A percentile compares a stretch with the other conserved stretches of the same genome.
Evolutionary conservation across 2,113 vertebrate species (phyloP).

Genomic region (Australoheros scitulus): DNA sequence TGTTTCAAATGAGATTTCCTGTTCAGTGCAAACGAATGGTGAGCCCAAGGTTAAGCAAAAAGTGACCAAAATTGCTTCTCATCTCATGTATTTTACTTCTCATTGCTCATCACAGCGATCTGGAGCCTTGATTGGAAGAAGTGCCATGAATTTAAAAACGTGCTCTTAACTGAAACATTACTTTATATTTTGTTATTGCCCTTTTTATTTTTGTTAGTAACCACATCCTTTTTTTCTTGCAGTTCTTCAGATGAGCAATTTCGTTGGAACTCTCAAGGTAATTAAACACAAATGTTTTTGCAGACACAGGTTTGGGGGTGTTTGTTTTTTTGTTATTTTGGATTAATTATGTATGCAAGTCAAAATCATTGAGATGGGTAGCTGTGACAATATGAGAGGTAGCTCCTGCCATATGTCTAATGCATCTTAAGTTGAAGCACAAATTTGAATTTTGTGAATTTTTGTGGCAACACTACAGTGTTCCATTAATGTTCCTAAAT

Average conservation of each 20-base stretch:
- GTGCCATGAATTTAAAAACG: not conserved
- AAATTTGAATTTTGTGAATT: too few relatives aligned
- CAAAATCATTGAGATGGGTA: not conserved
- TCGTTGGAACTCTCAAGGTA: conserved; percentile 98
- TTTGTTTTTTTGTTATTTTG: not conserved
- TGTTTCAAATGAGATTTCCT: not conserved
- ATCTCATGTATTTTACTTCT: not conserved
- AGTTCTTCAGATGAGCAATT: conserved; percentile 97
- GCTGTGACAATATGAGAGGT: not conserved
- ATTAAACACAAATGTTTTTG: not conserved
- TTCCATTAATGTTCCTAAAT: not conserved
- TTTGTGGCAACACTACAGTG: not conserved
- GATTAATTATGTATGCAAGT: not conserved
- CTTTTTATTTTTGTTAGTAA: not conserved
- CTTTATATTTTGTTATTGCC: not conserved
- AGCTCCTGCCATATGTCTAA: not conserved
- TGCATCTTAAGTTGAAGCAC: not conserved
- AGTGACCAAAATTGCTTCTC: not conserved
- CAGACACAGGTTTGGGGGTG: too few relatives aligned
- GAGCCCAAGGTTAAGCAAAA: not conserved
- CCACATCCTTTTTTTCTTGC: conserved; percentile 58
- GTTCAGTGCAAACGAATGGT: not conserved
- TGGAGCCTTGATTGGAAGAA: not conserved
- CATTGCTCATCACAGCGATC: not conserved
- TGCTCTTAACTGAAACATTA: not conserved